These are phyloP conservation scores for Papilio demoleus DNA, from an alignment of 2,888 invertebrate species.

Conservation along the genomic window DNA sequence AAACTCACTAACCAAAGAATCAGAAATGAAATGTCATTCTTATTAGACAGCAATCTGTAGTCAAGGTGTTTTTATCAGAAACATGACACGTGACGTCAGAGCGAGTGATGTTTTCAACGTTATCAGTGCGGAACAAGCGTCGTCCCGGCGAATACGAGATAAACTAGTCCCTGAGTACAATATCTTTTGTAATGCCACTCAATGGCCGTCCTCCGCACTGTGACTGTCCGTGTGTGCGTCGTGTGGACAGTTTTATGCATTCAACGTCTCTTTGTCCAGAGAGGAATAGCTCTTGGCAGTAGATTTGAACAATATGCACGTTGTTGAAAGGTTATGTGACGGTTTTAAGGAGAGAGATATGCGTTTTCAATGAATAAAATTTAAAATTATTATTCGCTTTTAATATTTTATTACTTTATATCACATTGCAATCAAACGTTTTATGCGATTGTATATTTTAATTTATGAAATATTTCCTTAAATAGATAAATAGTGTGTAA, in stretches of 20 bases:
- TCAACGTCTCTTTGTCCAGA: slow-evolving; percentile 63
- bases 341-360: slow-evolving; percentile 46
- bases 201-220: slow-evolving; percentile 60
- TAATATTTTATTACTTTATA: no score
- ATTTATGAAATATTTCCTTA: no score
- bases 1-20: not conserved
- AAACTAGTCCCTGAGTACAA: slow-evolving; percentile 72
- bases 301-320: slow-evolving; percentile 58
- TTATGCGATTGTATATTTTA: no score
- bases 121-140: slow-evolving; percentile 76
- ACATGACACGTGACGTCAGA: slow-evolving; percentile 48
- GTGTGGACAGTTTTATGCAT: slow-evolving; percentile 69
- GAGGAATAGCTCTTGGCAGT: slow-evolving; percentile 56
- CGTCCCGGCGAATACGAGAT: slow-evolving; percentile 68
- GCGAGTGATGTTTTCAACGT: slow-evolving; percentile 53
- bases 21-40: slow-evolving; percentile 1
- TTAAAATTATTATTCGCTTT: not conserved
- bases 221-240: slow-evolving; percentile 52
- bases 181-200: slow-evolving; percentile 75
- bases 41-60: not conserved
- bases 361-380: slow-evolving; percentile 32
- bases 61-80: slow-evolving; percentile 47
- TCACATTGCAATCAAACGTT: no score
- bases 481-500: no score
- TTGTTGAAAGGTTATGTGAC: slow-evolving; percentile 54